Percentiles rank a stretch among this genome's conserved stretches.
Conservation (phyloP, 1,140 invertebrate genomes). For the Atta texana region DNA sequence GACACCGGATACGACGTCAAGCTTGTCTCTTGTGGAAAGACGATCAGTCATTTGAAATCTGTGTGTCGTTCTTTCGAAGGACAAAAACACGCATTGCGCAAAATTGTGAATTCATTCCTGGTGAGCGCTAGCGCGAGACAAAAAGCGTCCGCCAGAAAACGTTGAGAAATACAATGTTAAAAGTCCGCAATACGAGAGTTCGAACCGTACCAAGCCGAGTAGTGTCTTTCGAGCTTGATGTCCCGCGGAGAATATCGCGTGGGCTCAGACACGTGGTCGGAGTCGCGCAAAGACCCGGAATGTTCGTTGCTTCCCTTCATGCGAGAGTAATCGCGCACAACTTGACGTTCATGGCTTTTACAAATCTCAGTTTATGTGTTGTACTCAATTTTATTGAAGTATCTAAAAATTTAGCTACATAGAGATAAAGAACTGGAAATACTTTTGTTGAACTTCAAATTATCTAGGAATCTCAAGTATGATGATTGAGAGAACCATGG, state of each 20-base stretch:
- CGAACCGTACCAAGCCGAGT: background rate
- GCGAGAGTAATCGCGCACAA: constrained; percentile 24
- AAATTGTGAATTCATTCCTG: background rate
- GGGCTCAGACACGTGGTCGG: constrained; percentile 79
- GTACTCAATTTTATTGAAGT: background rate
- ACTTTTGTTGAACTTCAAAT: no score
- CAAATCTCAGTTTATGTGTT: constrained; percentile 1
- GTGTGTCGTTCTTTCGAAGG: background rate
- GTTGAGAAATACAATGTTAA: constrained; percentile 22
- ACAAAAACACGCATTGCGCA: background rate
- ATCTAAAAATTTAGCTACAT: no score
- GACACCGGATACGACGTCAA: background rate
- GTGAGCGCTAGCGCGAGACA: background rate
- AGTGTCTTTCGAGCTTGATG: background rate
- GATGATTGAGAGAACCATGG: no score
- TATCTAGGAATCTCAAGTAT: no score
- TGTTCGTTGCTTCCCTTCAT: constrained; percentile 57
- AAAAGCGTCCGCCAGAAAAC: constrained; percentile 6
- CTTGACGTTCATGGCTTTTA: background rate
- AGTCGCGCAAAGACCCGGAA: constrained; percentile 72
- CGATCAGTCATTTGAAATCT: background rate
- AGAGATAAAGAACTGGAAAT: no score
- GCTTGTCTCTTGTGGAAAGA: background rate
- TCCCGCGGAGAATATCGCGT: constrained; percentile 65
- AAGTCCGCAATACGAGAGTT: background rate